Percentiles rank a stretch among this genome's conserved stretches.
Evolutionary conservation across 2,797 vertebrate genomes (phyloP).

Genomic region (Antennarius maculatus): DNA sequence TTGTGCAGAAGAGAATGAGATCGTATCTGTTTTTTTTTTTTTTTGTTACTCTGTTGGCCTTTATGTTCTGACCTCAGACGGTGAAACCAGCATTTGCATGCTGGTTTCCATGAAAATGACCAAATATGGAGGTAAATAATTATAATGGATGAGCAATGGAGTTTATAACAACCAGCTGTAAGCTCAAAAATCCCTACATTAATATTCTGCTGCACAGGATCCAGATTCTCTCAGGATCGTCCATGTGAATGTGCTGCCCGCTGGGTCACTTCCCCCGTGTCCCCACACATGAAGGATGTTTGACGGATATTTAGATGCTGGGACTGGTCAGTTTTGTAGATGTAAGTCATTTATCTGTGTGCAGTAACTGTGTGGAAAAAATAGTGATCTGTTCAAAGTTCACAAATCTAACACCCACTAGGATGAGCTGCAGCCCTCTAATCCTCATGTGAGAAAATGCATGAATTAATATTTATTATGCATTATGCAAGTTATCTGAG

Average conservation of each 20-base stretch:
- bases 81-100: conserved; percentile 19
- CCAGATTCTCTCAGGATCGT: conserved; percentile 1
- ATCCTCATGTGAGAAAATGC: not conserved
- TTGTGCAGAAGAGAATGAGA: conserved; percentile 31
- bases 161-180: conserved; percentile 34
- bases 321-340: no score
- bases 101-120: conserved; percentile 24
- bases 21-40: conserved; percentile 47
- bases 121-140: conserved; percentile 32
- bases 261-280: conserved; percentile 2
- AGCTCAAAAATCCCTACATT: conserved; percentile 9
- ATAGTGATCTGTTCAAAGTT: not conserved
- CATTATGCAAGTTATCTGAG: not conserved
- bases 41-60: not conserved
- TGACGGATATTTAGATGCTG: no score
- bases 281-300: no score
- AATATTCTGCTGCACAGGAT: conserved; percentile 22
- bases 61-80: conserved; percentile 31
- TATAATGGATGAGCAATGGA: not conserved
- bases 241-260: not conserved
- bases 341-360: no score
- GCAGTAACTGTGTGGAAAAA: no score
- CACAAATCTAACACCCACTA: not conserved
- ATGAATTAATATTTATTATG: not conserved
- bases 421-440: not conserved